Base-by-base conservation (phyloP, 2,888 invertebrate species). In the Latheticus oryzae region DNA sequence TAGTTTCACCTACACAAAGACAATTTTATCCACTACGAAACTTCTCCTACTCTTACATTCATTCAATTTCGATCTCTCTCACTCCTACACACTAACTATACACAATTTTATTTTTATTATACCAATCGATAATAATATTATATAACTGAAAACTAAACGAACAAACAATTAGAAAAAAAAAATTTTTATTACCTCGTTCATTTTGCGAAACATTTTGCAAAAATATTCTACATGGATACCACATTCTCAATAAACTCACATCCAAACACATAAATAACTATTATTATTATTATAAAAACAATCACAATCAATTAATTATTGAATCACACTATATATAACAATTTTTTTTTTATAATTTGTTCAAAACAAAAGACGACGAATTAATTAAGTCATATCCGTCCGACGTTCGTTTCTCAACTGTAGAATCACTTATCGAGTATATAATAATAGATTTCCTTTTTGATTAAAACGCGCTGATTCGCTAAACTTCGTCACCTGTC, bases 151-250 rank as follows among this genome's bases (percentile, higher is more conserved):
- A n/a, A n/a, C n/a, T n/a, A n/a, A n/a, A n/a, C n/a, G n/a, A n/a
- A n/a, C n/a, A n/a, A n/a, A n/a, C n/a, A n/a, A n/a, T n/a, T n/a
- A n/a, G n/a, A n/a, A n/a, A n/a, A n/a, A n/a, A n/a, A n/a, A n/a
- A n/a, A n/a, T n/a, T 12, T 16, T 33, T 21, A 26, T 35, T 35
- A 71, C 71, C 71, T 69, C 60, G 33, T 30, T 68, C 69, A 32
- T 65, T 63, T 21, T 64, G 63, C 2, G 62, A 51, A 2, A 73
- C 69, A 30, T 64, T 65, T 28, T 73, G 72, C 12, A 77, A 63
- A 56, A 76, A 73, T 26, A 74, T 65, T 56, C 73, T 76, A 64
- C 77, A 77, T n/a, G 77, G 75, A 55, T 73, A 74, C 76, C 76
- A 77, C 76, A 77, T 76, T 43, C 19, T 12, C 3, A 28, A 5